Evolutionary conservation across 2,888 invertebrate genomes (phyloP), one percentile per base, ranked within the genome.

Genomic region (Hartigia nigra): DNA sequence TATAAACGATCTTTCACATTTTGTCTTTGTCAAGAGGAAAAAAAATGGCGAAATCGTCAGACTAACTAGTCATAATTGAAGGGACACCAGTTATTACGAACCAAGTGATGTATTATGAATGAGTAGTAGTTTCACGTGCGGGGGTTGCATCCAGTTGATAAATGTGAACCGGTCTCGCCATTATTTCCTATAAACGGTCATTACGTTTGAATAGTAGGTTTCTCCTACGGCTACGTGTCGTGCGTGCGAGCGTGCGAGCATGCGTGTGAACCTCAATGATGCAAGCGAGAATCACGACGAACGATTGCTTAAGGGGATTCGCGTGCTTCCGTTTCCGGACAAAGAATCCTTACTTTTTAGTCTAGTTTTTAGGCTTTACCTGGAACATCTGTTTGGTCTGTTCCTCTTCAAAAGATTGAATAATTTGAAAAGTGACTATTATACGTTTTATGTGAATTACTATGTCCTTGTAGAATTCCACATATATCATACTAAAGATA

Each of bases 141-240:
- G 78, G 78, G 81, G 82, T 78, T 55, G 55, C 55, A 55, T 55
- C 55, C 23, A 78, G 79, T 79, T 85, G 85, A 85, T 85, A 84
- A 84, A 85, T 85, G 83, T 77, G 78, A 77, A 75, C 82, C 74
- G 77, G 80, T 69, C 76, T 78, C 75, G 74, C 82, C 82, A 85
- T 85, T 85, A 85, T 84, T 82, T 82, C 82, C 84, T 85, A 85
- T 85, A 85, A 85, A 85, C 84, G 84, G 83, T 85, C 85, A 84
- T 85, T 85, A 84, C 78, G 79, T 79, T 76, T 74, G 75, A 80
- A 80, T 80, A 81, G 77, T 76, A 77, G 78, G 78, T 74, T 55
- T 55, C 55, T 55, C 37, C 75, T 36, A 36, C 39, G 37, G 37
- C 31, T 31, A 35, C 34, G 23, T 77, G n/a, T 69, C 36, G 74